Evolutionary conservation across 2,797 vertebrate species (phyloP).

Genomic region (Eupleurogrammus muticus): DNA sequence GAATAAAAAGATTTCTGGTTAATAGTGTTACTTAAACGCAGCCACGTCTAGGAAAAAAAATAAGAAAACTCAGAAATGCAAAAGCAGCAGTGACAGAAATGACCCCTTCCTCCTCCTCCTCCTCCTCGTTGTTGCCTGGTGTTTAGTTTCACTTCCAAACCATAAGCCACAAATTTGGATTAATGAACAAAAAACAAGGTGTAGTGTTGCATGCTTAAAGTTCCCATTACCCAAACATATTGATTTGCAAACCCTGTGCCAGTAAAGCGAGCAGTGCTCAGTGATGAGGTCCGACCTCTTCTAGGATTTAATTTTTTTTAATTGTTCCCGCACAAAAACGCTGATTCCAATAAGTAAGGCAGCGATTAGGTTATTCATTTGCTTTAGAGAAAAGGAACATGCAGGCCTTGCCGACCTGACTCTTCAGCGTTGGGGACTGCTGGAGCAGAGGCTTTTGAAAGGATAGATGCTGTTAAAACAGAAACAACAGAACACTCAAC

Average conservation of each 20-base stretch:
- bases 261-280: slow-evolving; percentile 6
- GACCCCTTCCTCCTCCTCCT: not conserved
- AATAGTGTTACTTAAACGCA: not conserved
- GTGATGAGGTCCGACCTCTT: not conserved
- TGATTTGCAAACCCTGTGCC: slow-evolving; percentile 4
- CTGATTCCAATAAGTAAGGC: slow-evolving; percentile 5
- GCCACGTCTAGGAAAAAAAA: not conserved
- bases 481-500: slow-evolving; percentile 10
- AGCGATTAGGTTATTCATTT: slow-evolving; percentile 24
- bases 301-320: slow-evolving; percentile 3
- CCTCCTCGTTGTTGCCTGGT: not conserved
- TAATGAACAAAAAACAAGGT: not conserved
- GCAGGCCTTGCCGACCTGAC: slow-evolving; percentile 75
- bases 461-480: slow-evolving; percentile 60
- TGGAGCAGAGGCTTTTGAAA: slow-evolving; percentile 70
- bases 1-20: too few relatives aligned
- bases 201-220: not conserved
- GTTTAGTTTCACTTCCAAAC: not conserved
- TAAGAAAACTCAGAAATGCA: not conserved
- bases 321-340: slow-evolving; percentile 26
- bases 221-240: not conserved
- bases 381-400: slow-evolving; percentile 47
- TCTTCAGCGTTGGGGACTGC: slow-evolving; percentile 60
- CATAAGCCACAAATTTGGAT: not conserved
- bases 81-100: not conserved